These are phyloP conservation scores for Drosophila nigrodunni DNA, from an alignment of 1,140 invertebrate species.

Conservation along the genomic window DNA sequence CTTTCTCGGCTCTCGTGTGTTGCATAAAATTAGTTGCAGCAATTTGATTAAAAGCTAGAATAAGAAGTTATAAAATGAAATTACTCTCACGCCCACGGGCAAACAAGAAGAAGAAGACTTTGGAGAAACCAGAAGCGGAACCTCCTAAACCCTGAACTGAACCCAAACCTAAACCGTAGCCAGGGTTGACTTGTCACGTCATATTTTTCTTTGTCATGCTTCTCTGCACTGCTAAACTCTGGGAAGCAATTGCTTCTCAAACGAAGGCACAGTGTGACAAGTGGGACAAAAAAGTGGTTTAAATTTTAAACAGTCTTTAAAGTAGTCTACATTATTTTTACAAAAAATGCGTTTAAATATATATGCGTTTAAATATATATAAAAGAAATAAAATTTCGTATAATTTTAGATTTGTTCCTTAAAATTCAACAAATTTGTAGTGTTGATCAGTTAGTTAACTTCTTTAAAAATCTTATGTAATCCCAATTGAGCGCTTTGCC, in stretches of 20 bases:
- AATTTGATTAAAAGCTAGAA: slow-evolving; percentile 51
- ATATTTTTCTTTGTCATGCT: slow-evolving; percentile 42
- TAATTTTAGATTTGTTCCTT: not conserved
- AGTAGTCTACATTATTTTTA: not conserved
- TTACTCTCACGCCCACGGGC: slow-evolving; percentile 70
- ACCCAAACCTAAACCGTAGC: not conserved
- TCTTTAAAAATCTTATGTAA: too few species aligned
- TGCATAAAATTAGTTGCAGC: slow-evolving; percentile 73
- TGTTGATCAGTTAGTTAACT: not conserved
- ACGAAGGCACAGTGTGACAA: slow-evolving; percentile 25
- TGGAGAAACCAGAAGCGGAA: slow-evolving; percentile 17
- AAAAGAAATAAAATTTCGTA: too few species aligned
- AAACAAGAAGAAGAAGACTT: not conserved
- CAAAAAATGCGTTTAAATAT: not conserved
- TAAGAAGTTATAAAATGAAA: slow-evolving; percentile 11
- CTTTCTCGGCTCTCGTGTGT: slow-evolving; percentile 30
- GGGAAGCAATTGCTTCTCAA: slow-evolving; percentile 38
- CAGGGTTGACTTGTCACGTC: slow-evolving; percentile 35
- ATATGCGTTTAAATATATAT: too few species aligned
- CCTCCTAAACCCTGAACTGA: slow-evolving; percentile 20
- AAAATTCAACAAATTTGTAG: too few species aligned
- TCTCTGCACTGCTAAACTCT: slow-evolving; percentile 21
- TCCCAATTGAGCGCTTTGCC: not conserved
- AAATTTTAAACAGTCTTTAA: too few species aligned
- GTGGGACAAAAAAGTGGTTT: not conserved